Conservation (phyloP, 2,888 invertebrate genomes). For the Villa cingulata region DNA sequence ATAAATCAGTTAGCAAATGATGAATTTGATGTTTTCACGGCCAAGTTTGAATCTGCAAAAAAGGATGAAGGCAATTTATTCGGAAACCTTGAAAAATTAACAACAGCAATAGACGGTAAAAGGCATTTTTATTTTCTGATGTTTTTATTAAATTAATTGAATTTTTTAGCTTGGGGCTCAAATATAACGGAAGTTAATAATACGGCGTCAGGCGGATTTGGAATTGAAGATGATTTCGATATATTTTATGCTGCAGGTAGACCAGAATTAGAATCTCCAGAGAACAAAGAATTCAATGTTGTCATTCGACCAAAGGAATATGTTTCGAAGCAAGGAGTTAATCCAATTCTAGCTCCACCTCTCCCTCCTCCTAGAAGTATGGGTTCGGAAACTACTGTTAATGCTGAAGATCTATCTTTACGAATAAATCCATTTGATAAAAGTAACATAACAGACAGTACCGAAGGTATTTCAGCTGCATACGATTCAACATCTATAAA, state of each 20-base stretch:
- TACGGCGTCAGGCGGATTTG: constrained; percentile 40
- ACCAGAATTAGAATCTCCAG: constrained; percentile 55
- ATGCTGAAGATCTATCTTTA: constrained; percentile 45
- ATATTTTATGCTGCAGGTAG: constrained; percentile 68
- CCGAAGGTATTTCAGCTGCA: constrained; percentile 24
- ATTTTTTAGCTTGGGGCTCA: constrained; percentile 32
- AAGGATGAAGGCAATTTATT: constrained; percentile 33
- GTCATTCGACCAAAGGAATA: constrained; percentile 50
- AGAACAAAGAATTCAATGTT: constrained; percentile 65
- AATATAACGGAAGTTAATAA: constrained; percentile 18
- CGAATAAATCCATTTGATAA: constrained; percentile 69
- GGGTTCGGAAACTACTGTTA: constrained; percentile 7
- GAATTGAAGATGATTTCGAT: constrained; percentile 58
- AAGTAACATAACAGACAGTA: constrained; percentile 29
- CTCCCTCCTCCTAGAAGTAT: constrained; percentile 38
- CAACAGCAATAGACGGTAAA: constrained; percentile 29
- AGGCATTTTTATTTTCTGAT: background rate
- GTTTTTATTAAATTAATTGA: background rate
- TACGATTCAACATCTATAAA: constrained; percentile 29
- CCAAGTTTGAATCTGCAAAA: constrained; percentile 61
- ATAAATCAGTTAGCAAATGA: constrained; percentile 36
- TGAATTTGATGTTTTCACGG: constrained; percentile 77
- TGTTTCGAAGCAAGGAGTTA: constrained; percentile 35
- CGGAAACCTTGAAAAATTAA: constrained; percentile 28
- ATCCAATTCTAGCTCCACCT: constrained; percentile 62